Conservation (phyloP, 2,797 vertebrate genomes). For the Odontamblyopus rebecca region DNA sequence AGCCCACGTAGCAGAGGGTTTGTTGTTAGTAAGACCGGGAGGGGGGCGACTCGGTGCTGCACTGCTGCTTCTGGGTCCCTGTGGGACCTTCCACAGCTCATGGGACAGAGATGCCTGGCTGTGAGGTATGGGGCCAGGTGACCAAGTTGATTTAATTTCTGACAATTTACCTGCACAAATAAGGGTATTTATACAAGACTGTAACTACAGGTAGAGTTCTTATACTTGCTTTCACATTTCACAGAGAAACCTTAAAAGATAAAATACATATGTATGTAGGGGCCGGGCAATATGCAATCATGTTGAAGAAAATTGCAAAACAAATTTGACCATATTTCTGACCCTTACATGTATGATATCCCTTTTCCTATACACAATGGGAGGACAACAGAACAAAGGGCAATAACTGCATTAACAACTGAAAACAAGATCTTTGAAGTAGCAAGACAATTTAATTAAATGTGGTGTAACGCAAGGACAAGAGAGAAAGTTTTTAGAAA, state of each 20-base stretch:
- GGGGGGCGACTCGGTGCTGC: slow-evolving; percentile 91
- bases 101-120: slow-evolving; percentile 93
- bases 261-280: background rate
- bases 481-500: slow-evolving; percentile 19
- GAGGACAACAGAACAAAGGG: slow-evolving; percentile 47
- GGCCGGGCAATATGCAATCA: too few species aligned
- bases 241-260: background rate
- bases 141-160: slow-evolving; percentile 97
- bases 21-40: slow-evolving; percentile 92
- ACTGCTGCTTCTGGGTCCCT: slow-evolving; percentile 85
- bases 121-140: slow-evolving; percentile 92
- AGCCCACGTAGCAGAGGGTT: slow-evolving; percentile 96
- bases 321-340: too few species aligned
- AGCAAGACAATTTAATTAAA: background rate
- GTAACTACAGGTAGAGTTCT: background rate
- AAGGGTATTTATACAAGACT: slow-evolving; percentile 10
- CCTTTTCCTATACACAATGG: slow-evolving; percentile 13
- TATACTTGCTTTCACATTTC: background rate
- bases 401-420: slow-evolving; percentile 13
- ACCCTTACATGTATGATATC: too few species aligned
- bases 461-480: slow-evolving; percentile 25
- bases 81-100: slow-evolving; percentile 96
- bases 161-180: slow-evolving; percentile 87
- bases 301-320: too few species aligned
- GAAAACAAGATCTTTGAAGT: background rate